Conservation (phyloP, 2,797 vertebrate species). For the Crocidura indochinensis region DNA sequence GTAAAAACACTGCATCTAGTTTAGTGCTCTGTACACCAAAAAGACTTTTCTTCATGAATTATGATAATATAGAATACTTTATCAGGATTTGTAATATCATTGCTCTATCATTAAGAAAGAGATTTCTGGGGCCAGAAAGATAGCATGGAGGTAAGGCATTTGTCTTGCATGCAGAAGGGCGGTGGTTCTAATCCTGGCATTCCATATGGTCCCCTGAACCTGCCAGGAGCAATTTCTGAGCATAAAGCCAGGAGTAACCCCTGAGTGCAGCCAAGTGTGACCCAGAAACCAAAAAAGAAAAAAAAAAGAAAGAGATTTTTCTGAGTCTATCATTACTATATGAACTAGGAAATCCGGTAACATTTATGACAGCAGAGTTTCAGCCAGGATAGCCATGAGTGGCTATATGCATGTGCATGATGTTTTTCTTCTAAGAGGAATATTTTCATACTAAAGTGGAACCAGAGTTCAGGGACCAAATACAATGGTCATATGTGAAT, state of each 20-base stretch:
- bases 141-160: too few species aligned
- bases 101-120: neutral
- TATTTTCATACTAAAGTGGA: constrained; percentile 85
- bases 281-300: too few species aligned
- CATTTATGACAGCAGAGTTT: constrained; percentile 83
- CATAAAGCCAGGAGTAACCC: too few species aligned
- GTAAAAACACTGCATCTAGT: neutral
- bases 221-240: too few species aligned
- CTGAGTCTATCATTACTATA: constrained; percentile 75
- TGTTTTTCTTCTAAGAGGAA: constrained; percentile 82
- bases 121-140: too few species aligned
- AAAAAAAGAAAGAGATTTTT: constrained; percentile 70
- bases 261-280: too few species aligned
- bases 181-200: too few species aligned
- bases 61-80: constrained; percentile 37
- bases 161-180: too few species aligned
- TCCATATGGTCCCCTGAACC: too few species aligned
- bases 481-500: constrained; percentile 86
- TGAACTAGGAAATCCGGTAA: constrained; percentile 82
- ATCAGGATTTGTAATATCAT: constrained; percentile 50
- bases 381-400: constrained; percentile 77
- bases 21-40: neutral
- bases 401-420: constrained; percentile 79
- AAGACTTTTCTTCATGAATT: constrained; percentile 21
- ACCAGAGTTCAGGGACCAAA: constrained; percentile 86